A percentile compares a stretch with the other conserved stretches of the same genome.
phyloP scores from a whole-genome alignment of 2,888 invertebrate species.

The Macaria notata region DNA sequence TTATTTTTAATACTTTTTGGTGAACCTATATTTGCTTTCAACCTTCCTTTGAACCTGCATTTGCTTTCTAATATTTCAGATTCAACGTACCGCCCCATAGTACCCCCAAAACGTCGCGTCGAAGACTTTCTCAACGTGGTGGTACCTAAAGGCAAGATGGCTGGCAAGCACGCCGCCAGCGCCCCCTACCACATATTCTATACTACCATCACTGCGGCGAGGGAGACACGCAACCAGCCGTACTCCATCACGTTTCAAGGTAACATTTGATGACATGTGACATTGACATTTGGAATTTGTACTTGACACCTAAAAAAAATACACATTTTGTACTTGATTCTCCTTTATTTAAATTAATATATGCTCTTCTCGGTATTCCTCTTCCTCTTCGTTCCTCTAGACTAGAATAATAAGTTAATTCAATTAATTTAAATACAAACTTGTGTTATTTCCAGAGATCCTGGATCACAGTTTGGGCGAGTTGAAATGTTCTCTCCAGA shows the following conservation, averaged over 20 bases:
- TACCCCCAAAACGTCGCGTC: conserved; percentile 54
- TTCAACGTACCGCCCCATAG: conserved; percentile 60
- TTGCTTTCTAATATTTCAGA: conserved; percentile 37
- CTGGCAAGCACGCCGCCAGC: conserved; percentile 84
- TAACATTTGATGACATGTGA: too few relatives aligned
- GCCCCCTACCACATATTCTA: conserved; percentile 90
- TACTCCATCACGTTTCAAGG: conserved; percentile 87
- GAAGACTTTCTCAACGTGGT: conserved; percentile 80
- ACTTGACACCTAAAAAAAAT: too few relatives aligned
- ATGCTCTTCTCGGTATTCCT: too few relatives aligned
- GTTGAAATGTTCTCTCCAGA: conserved; percentile 89
- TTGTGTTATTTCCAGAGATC: conserved; percentile 80
- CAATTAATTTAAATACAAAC: too few relatives aligned
- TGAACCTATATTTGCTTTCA: too few relatives aligned
- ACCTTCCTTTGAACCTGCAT: too few relatives aligned
- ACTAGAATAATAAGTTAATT: too few relatives aligned
- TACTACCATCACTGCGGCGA: conserved; percentile 85
- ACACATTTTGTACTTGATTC: too few relatives aligned
- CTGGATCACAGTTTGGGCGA: conserved; percentile 89
- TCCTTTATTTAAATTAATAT: too few relatives aligned
- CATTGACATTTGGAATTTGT: too few relatives aligned
- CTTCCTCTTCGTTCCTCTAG: too few relatives aligned
- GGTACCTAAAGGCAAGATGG: conserved; percentile 83
- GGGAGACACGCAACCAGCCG: conserved; percentile 84
- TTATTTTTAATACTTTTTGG: too few relatives aligned